Conservation (phyloP, 2,113 vertebrate species). For the Isurus oxyrinchus region DNA sequence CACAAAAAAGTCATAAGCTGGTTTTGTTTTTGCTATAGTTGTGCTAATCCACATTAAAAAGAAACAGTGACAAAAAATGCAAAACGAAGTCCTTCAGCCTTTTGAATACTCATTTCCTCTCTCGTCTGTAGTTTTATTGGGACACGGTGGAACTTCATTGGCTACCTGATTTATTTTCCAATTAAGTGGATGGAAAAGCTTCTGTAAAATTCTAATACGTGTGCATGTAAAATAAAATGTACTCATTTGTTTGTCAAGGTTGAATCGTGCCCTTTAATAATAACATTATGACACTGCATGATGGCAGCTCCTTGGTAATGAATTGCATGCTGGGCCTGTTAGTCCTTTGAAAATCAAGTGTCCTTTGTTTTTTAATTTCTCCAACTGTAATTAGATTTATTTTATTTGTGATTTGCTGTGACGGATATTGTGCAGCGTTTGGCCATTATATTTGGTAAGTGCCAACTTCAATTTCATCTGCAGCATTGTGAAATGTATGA, state of each 20-base stretch:
- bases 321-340: neutral
- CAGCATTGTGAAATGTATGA: neutral
- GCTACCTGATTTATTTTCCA: slow-evolving; percentile 26
- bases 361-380: neutral
- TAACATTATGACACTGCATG: neutral
- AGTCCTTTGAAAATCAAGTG: neutral
- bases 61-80: neutral
- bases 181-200: slow-evolving; percentile 25
- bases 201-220: slow-evolving; percentile 28
- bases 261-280: neutral
- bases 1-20: neutral
- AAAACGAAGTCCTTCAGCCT: neutral
- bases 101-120: neutral
- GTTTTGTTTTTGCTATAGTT: neutral
- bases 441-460: neutral
- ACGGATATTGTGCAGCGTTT: neutral
- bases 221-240: neutral
- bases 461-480: neutral
- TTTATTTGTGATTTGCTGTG: neutral
- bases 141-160: neutral
- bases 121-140: neutral
- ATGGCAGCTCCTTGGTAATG: neutral
- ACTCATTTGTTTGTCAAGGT: slow-evolving; percentile 31
- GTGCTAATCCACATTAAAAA: neutral
- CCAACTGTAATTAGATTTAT: neutral